phyloP scores from a whole-genome alignment of 2,113 vertebrate genomes.

The Coreoperca whiteheadi region DNA sequence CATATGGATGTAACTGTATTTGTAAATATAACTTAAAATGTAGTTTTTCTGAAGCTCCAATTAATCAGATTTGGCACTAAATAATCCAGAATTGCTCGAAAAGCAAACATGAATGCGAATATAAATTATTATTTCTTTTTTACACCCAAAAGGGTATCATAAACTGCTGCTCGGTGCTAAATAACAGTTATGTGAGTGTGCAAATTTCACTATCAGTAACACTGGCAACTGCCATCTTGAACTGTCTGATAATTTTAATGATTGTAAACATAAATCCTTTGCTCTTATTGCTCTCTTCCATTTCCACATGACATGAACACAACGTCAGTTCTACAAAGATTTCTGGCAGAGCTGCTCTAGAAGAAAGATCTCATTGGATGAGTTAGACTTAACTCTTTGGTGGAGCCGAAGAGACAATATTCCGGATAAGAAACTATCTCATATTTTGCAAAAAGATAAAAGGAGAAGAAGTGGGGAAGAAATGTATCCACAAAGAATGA shows the following conservation, averaged over 20 bases:
- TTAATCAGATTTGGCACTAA: not conserved
- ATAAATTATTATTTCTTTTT: not conserved
- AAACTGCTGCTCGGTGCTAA: not conserved
- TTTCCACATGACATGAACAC: not conserved
- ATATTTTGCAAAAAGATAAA: not conserved
- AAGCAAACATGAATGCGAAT: not conserved
- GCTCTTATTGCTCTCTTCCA: constrained; percentile 2
- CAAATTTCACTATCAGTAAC: not conserved
- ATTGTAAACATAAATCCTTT: not conserved
- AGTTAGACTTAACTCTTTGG: not conserved
- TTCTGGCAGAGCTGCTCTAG: not conserved
- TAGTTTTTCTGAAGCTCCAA: not conserved
- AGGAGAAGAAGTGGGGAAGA: not conserved
- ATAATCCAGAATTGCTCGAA: not conserved
- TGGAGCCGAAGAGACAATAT: not conserved
- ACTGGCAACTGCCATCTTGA: not conserved
- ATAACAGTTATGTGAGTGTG: not conserved
- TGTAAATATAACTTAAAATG: not conserved
- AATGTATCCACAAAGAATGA: not conserved
- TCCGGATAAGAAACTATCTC: not conserved
- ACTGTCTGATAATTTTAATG: not conserved
- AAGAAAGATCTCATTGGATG: not conserved
- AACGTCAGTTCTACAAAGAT: not conserved
- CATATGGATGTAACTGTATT: not conserved
- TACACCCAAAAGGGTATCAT: not conserved